Conservation (phyloP, 2,797 vertebrate species). For the Acropternis orthonyx region DNA sequence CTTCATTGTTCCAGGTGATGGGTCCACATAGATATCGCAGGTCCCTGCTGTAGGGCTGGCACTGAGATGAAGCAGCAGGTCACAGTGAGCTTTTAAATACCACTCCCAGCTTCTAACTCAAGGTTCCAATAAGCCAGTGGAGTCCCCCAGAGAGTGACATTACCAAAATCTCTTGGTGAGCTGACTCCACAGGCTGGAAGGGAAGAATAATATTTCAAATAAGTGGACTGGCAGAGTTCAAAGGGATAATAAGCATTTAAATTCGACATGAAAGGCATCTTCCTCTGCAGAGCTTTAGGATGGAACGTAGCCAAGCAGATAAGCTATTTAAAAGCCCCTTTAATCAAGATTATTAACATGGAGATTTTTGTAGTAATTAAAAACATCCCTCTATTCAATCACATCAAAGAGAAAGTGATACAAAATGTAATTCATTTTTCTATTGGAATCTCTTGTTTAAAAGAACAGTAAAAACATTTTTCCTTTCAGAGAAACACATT, state of each 20-base stretch:
- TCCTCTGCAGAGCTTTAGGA: conserved; percentile 9
- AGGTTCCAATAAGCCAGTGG: background rate
- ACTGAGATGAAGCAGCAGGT: background rate
- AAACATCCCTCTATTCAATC: conserved; percentile 2
- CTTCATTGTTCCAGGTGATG: background rate
- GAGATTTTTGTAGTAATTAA: conserved; percentile 49
- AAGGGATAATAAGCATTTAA: conserved; percentile 48
- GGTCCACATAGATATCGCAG: fast-evolving
- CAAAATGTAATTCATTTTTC: conserved; percentile 1
- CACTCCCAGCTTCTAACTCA: background rate
- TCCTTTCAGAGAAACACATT: background rate
- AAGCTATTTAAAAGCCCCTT: conserved; percentile 36
- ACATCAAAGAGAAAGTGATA: conserved; percentile 12
- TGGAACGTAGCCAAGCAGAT: conserved; percentile 6
- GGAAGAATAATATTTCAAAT: conserved; percentile 37
- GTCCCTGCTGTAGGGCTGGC: background rate
- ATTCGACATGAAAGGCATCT: conserved; percentile 48
- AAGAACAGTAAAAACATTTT: background rate
- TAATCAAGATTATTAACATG: conserved; percentile 49
- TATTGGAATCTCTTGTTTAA: background rate
- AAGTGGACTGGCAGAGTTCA: conserved; percentile 41
- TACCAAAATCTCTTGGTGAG: conserved; percentile 21
- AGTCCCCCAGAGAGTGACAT: background rate
- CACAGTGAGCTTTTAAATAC: background rate
- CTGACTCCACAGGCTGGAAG: background rate